These are phyloP conservation scores for Plebejus melissa DNA, from an alignment of 2,888 invertebrate genomes.

Conservation along the genomic window DNA sequence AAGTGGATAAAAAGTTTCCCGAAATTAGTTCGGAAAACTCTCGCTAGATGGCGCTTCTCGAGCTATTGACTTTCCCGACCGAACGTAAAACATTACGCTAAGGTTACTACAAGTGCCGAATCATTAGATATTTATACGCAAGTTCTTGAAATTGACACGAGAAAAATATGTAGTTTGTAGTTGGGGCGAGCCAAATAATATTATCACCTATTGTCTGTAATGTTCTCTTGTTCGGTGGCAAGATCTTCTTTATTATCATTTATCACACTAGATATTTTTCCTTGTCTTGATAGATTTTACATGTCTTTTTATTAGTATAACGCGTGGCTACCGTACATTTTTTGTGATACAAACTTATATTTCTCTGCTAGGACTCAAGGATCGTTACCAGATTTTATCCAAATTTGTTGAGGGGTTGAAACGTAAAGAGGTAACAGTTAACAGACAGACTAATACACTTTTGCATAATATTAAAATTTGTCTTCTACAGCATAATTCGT, in stretches of 20 bases:
- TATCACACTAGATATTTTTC: not conserved
- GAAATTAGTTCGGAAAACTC: conserved; percentile 38
- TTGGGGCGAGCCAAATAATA: conserved; percentile 1
- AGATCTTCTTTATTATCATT: not conserved
- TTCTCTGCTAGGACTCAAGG: not conserved
- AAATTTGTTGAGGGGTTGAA: not conserved
- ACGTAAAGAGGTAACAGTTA: not conserved
- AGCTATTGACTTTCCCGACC: conserved; percentile 45
- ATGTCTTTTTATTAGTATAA: not conserved
- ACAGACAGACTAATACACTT: not conserved
- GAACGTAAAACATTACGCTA: conserved; percentile 37
- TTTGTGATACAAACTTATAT: not conserved
- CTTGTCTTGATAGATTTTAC: not conserved
- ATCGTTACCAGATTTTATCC: too few relatives aligned
- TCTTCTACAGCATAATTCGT: too few relatives aligned
- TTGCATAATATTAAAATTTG: too few relatives aligned
- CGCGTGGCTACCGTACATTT: not conserved
- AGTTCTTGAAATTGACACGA: conserved; percentile 38
- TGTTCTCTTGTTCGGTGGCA: not conserved
- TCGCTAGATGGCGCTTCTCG: conserved; percentile 54
- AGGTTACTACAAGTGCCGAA: conserved; percentile 37
- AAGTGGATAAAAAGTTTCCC: conserved; percentile 27
- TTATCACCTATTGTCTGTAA: conserved; percentile 12
- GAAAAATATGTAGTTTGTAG: conserved; percentile 19
- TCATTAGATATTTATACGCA: conserved; percentile 35